Base-by-base conservation (phyloP, 2,113 vertebrate genomes). In the Cochlearius cochlearius region DNA sequence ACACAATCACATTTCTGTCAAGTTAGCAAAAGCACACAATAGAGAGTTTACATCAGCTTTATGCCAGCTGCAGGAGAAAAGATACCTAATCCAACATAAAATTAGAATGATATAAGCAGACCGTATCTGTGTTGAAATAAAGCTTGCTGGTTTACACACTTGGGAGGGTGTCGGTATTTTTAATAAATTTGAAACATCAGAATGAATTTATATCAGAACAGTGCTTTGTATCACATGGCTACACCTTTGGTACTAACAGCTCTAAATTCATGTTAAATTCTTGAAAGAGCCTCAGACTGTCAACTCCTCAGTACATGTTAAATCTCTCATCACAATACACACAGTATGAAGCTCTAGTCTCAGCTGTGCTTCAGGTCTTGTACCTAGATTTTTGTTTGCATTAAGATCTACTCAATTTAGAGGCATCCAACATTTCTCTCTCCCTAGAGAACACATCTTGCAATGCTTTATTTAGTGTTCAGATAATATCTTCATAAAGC, bases 381-480 rank as follows among this genome's bases (percentile, higher is more conserved):
- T 17, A 36, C 20, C 49, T 36, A 60, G 12, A 43, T 60, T 69
- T 79, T 43, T 84, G 27, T 74, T 58, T 80, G 18, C 39, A 76
- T 69, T 59, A 45, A 73, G 16, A 43, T n/a, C 58, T 38, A 29
- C 41, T 91, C 49, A 30, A 50, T 75, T 95, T 55, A 86, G 38
- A 74, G 18, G 15, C 18, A 96, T 77, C 19, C 29, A 67, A 74
- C 27, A 36, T 62, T 82, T 72, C 15, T 32, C 47, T 59, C 62
- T 92, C 59, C 50, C 55, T 34, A 67, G 34, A 68, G 32, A 92
- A 21, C 9, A 71, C 6, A 55, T 23, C 38, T 67, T 94, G 63
- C 52, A 50, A 92, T 86, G 60, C 80, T 95, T 94, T 92, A 80
- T 92, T 94, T 74, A 92, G 38, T 11, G 12, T 74, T 92, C 72